Conservation (phyloP, 2,888 invertebrate genomes). For the Calameuta filiformis region DNA sequence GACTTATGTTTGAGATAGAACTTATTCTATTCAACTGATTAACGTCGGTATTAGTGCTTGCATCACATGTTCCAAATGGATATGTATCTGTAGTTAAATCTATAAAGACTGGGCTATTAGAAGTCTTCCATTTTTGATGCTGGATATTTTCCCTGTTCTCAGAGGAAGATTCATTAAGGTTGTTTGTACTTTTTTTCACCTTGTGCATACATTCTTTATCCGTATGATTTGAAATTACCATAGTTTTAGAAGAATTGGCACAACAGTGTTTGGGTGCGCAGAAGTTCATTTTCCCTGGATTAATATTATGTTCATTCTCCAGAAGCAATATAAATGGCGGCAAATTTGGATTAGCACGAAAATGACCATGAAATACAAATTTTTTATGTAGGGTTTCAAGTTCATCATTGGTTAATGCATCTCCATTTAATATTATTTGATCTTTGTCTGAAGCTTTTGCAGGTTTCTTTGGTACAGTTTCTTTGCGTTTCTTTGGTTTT, state of each 20-base stretch:
- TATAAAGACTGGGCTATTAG: not conserved
- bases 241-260: not conserved
- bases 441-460: not conserved
- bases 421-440: not conserved
- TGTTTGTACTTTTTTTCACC: not conserved
- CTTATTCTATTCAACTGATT: not conserved
- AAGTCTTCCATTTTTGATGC: not conserved
- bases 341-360: slow-evolving; percentile 9
- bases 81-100: not conserved
- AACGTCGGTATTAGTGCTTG: not conserved
- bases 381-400: slow-evolving; percentile 10
- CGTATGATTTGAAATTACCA: not conserved
- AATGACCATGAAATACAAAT: slow-evolving; percentile 15
- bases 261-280: too few species aligned
- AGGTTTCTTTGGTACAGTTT: not conserved
- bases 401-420: slow-evolving; percentile 9
- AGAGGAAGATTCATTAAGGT: not conserved
- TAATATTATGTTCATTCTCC: not conserved
- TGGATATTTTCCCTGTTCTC: not conserved
- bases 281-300: not conserved
- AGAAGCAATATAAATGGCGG: not conserved
- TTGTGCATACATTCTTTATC: not conserved
- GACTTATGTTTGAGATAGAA: not conserved
- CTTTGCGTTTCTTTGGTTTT: not conserved
- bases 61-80: not conserved